Conservation (phyloP, 2,113 vertebrate species). For the Hippopotamus amphibius region DNA sequence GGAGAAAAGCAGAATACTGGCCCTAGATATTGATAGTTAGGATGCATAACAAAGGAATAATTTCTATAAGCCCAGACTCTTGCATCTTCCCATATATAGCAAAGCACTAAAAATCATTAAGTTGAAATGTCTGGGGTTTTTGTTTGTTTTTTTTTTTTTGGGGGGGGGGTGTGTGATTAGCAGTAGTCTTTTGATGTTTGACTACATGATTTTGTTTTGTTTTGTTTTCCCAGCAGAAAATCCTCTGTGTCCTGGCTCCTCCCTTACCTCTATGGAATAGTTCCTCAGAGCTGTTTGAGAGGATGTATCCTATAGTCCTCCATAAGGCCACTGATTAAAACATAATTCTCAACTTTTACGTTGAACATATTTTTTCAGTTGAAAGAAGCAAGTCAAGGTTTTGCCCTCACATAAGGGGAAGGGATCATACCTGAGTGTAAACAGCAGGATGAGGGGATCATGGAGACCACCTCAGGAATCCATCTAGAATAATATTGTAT, state of each 20-base stretch:
- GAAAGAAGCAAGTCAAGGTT: too few species aligned
- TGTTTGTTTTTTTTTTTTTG: not conserved
- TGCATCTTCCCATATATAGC: not conserved
- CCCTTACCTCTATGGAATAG: not conserved
- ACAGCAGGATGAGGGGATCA: too few species aligned
- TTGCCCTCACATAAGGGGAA: too few species aligned
- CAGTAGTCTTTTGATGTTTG: not conserved
- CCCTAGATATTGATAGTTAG: not conserved
- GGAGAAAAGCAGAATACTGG: not conserved
- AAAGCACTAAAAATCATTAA: not conserved
- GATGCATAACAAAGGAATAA: not conserved
- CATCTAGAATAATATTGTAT: too few species aligned
- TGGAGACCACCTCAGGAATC: too few species aligned
- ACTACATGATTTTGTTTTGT: not conserved
- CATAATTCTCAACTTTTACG: not conserved
- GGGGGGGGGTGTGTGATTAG: not conserved
- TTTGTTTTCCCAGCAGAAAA: not conserved
- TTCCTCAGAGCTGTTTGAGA: not conserved
- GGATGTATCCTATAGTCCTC: not conserved
- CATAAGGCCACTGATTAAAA: not conserved
- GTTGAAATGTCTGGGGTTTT: not conserved
- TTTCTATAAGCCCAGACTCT: not conserved
- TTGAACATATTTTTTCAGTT: not conserved
- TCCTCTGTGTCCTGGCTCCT: not conserved
- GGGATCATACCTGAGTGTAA: too few species aligned